phyloP scores from a whole-genome alignment of 2,888 invertebrate genomes.

The Cataglyphis rosenhaueri region DNA sequence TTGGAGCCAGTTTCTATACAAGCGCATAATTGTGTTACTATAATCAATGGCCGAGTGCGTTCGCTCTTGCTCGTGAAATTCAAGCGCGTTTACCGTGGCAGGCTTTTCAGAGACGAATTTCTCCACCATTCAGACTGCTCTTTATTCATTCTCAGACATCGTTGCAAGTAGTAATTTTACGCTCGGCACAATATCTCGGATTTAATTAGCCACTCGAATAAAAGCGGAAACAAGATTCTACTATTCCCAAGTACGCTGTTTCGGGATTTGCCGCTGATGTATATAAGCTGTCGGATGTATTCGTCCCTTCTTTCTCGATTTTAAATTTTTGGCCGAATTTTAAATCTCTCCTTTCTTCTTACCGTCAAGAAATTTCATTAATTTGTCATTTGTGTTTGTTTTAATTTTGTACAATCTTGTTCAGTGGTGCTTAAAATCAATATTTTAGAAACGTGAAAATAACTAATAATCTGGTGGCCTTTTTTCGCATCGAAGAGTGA shows the following conservation, averaged over 20 bases:
- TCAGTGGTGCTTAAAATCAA: too few species aligned
- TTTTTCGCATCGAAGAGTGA: background rate
- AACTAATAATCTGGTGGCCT: background rate
- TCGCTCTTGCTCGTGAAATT: slow-evolving; percentile 45
- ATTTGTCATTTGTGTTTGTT: background rate
- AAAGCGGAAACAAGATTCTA: slow-evolving; percentile 69
- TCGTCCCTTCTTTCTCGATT: background rate
- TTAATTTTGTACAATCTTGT: background rate
- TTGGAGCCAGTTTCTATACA: slow-evolving; percentile 25
- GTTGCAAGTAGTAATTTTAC: slow-evolving; percentile 68
- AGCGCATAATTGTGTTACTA: slow-evolving; percentile 50
- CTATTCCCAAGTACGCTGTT: slow-evolving; percentile 41
- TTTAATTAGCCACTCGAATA: slow-evolving; percentile 75
- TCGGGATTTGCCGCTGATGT: slow-evolving; percentile 60
- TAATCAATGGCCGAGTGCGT: slow-evolving; percentile 52
- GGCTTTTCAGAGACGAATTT: slow-evolving; percentile 59
- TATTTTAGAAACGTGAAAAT: background rate
- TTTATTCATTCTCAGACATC: slow-evolving; percentile 68
- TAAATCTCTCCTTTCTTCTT: background rate
- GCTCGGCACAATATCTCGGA: slow-evolving; percentile 72
- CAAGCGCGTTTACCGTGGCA: slow-evolving; percentile 27
- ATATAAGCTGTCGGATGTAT: slow-evolving; percentile 40
- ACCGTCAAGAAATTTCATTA: background rate
- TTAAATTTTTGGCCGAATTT: background rate
- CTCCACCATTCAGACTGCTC: slow-evolving; percentile 49